These are phyloP conservation scores for Phallusia fumigata DNA, from an alignment of 23 tunicate species.

Conservation along the genomic window DNA sequence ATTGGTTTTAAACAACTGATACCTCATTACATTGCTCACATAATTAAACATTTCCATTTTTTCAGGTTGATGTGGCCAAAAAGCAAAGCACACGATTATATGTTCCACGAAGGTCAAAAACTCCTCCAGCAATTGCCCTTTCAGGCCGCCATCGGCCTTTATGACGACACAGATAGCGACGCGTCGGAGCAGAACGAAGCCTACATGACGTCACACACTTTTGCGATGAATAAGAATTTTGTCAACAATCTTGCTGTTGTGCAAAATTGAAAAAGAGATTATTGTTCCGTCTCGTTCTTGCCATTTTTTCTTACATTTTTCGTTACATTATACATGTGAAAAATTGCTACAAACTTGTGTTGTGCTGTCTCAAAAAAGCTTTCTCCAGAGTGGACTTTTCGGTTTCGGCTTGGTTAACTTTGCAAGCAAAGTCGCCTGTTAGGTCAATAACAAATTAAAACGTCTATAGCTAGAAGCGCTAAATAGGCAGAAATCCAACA, in stretches of 20 bases:
- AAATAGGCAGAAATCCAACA: too few relatives aligned
- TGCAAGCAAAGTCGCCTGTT: too few relatives aligned
- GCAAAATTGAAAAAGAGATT: background rate
- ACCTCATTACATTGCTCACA: too few relatives aligned
- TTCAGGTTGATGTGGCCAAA: constrained; percentile 69
- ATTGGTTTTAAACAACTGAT: too few relatives aligned
- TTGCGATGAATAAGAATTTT: constrained; percentile 13
- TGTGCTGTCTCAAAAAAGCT: too few relatives aligned
- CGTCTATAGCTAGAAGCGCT: too few relatives aligned
- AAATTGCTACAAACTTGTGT: background rate
- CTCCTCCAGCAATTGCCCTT: constrained; percentile 51
- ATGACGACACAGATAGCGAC: constrained; percentile 58
- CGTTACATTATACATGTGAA: background rate
- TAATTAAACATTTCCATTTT: too few relatives aligned
- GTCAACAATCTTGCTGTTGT: background rate
- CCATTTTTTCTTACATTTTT: background rate
- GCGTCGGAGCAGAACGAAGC: constrained; percentile 3
- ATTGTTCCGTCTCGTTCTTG: background rate
- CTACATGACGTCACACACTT: background rate
- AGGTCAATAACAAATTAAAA: too few relatives aligned
- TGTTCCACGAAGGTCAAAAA: constrained; percentile 46
- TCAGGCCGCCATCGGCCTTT: constrained; percentile 56
- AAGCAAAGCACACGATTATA: constrained; percentile 59
- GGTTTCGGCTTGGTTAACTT: too few relatives aligned
- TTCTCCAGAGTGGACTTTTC: too few relatives aligned